Evolutionary conservation across 2,888 invertebrate species (phyloP).

Genomic region (Drosophila helvetica): DNA sequence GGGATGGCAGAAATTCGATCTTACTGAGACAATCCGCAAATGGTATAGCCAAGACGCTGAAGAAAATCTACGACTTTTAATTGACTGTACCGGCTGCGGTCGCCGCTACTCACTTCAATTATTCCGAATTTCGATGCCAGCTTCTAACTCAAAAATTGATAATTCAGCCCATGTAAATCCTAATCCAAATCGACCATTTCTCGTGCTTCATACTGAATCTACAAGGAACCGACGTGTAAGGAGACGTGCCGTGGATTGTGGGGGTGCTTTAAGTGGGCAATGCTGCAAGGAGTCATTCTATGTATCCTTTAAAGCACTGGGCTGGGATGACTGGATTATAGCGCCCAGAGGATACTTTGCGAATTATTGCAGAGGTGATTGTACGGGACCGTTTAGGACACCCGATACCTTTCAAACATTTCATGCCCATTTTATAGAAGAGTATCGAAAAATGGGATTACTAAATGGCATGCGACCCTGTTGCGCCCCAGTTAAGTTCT

Average conservation of each 20-base stretch:
- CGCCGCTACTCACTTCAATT: constrained; percentile 89
- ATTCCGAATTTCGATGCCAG: constrained; percentile 74
- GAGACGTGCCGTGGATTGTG: constrained; percentile 93
- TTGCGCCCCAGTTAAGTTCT: constrained; percentile 96
- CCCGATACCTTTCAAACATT: constrained; percentile 93
- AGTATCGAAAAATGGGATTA: constrained; percentile 91
- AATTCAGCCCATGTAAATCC: constrained; percentile 47
- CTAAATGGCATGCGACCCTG: constrained; percentile 93
- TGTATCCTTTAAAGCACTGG: constrained; percentile 94
- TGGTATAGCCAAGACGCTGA: constrained; percentile 86
- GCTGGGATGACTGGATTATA: constrained; percentile 98
- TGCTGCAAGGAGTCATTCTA: constrained; percentile 96
- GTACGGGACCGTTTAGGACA: constrained; percentile 90
- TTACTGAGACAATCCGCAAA: constrained; percentile 90
- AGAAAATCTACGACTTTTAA: constrained; percentile 89
- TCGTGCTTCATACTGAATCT: constrained; percentile 91
- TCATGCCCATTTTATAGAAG: constrained; percentile 96
- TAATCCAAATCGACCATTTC: constrained; percentile 91
- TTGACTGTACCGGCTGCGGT: constrained; percentile 93
- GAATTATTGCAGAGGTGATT: constrained; percentile 96
- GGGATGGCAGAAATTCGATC: constrained; percentile 95
- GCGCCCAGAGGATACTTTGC: constrained; percentile 96
- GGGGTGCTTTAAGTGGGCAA: constrained; percentile 86
- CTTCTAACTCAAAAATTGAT: constrained; percentile 3
- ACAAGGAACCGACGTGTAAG: constrained; percentile 89